Base-by-base conservation (phyloP, 2,113 vertebrate species). In the Ceuthmochares aereus region DNA sequence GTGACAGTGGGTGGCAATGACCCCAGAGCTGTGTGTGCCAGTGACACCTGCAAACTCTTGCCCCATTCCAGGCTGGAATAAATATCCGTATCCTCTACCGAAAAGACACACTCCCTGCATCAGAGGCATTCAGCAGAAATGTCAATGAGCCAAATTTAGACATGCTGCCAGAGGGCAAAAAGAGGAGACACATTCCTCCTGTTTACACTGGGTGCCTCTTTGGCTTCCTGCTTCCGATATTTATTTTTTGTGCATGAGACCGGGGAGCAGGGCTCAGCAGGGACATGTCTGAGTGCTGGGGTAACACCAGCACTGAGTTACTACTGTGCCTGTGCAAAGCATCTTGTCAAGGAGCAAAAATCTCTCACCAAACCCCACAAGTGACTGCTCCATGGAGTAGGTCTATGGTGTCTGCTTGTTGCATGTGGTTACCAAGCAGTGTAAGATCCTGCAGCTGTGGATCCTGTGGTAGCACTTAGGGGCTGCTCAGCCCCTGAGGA, bases 31-130 rank as follows among this genome's bases (percentile, higher is more conserved):
- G 9, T 54, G 54, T 83, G 78, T 36, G 55, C 64, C 60, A 67
- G 11, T 80, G 90, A 88, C 82, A 68, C 68, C 69, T 76, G 78
- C 60, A 94, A 93, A 78, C 67, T 84, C 66, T 87, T 4, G 12
- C 92, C 84, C 34, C 32, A 21, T 42, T 92, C 82, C 60, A 26
- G 84, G 84, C 52, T 54, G 81, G 51, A 78, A 68, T 73, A 95
- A 89, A 67, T 32, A 36, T 27, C 75, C 36, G 13, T 80, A 87
- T 79, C 62, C 37, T 89, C 93, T 37, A 27, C 49, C 25, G 56
- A 52, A 68, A 89, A 94, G 89, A 40, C 27, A 17, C 14, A 32
- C 84, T 91, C 60, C 6, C 23, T 62, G 66, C 26, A 11, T 87
- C 63, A 56, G 89, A 89, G 79, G 40, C 18, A 26, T 52, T 79